Evolutionary conservation across 1,140 invertebrate genomes (phyloP).

Genomic region (Odontomachus brunneus): DNA sequence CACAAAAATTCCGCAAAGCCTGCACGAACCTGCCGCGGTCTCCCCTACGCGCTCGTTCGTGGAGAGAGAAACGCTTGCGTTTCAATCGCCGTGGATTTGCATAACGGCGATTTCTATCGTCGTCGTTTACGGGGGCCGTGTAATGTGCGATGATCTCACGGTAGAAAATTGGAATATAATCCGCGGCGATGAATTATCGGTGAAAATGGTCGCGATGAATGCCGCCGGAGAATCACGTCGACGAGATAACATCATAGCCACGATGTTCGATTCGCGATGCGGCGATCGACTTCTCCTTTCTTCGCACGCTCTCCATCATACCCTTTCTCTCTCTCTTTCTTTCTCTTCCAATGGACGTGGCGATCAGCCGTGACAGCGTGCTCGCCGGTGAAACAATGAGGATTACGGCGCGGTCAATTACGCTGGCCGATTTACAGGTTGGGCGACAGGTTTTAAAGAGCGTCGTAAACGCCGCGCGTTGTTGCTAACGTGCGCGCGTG

Average conservation of each 20-base stretch:
- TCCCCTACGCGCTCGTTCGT: not conserved
- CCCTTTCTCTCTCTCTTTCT: too few relatives aligned
- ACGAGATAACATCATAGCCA: not conserved
- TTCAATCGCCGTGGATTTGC: constrained; percentile 17
- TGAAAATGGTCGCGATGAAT: not conserved
- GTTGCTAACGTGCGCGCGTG: not conserved
- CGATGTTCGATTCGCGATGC: not conserved
- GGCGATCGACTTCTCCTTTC: not conserved
- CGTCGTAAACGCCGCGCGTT: not conserved
- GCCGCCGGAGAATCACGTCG: not conserved
- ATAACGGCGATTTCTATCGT: constrained; percentile 3
- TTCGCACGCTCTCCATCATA: not conserved
- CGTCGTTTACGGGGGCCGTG: not conserved
- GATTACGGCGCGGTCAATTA: constrained; percentile 9
- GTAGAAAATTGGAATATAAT: constrained; percentile 33
- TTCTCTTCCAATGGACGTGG: not conserved
- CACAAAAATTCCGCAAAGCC: too few relatives aligned
- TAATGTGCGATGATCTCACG: not conserved
- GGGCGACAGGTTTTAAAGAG: constrained; percentile 31
- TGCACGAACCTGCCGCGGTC: too few relatives aligned
- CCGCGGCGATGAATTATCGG: not conserved
- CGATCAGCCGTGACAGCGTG: constrained; percentile 2
- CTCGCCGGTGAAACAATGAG: constrained; percentile 18
- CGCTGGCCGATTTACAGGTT: not conserved
- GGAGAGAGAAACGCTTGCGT: not conserved